phyloP scores from a whole-genome alignment of 2,888 invertebrate species.

The Amorpha juglandis region DNA sequence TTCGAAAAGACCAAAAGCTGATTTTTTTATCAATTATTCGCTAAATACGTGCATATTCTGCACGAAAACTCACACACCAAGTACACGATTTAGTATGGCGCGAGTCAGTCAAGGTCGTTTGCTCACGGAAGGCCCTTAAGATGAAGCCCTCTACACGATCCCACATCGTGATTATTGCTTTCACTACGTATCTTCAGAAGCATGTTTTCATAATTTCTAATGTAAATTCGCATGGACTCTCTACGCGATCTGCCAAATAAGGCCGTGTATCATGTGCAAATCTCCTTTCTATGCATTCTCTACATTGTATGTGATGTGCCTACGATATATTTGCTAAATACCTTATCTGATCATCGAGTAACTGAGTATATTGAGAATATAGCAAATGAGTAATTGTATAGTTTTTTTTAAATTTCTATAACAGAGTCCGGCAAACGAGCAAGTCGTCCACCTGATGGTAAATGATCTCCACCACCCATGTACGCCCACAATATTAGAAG shows the following conservation, averaged over 20 bases:
- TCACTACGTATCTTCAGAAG: slow-evolving; percentile 17
- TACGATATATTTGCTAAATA: neutral
- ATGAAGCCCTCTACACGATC: slow-evolving; percentile 1
- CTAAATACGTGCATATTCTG: too few relatives aligned
- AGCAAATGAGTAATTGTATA: neutral
- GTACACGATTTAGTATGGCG: too few relatives aligned
- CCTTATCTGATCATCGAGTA: neutral
- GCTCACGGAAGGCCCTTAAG: too few relatives aligned
- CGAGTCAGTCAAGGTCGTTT: too few relatives aligned
- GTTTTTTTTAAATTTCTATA: too few relatives aligned
- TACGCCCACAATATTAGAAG: too few relatives aligned
- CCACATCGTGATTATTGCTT: slow-evolving; percentile 12
- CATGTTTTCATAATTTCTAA: slow-evolving; percentile 17
- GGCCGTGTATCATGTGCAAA: slow-evolving; percentile 3
- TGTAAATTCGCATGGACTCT: slow-evolving; percentile 7
- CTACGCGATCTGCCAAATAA: slow-evolving; percentile 8
- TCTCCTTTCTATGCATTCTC: slow-evolving; percentile 4
- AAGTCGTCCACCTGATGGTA: too few relatives aligned
- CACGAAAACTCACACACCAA: too few relatives aligned
- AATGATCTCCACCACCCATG: too few relatives aligned
- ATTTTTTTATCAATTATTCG: too few relatives aligned
- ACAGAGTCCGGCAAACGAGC: too few relatives aligned
- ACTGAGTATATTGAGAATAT: neutral
- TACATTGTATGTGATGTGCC: neutral
- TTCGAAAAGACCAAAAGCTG: too few relatives aligned